Evolutionary conservation across 2,113 vertebrate species (phyloP).

Genomic region (Melanocharis versteri): DNA sequence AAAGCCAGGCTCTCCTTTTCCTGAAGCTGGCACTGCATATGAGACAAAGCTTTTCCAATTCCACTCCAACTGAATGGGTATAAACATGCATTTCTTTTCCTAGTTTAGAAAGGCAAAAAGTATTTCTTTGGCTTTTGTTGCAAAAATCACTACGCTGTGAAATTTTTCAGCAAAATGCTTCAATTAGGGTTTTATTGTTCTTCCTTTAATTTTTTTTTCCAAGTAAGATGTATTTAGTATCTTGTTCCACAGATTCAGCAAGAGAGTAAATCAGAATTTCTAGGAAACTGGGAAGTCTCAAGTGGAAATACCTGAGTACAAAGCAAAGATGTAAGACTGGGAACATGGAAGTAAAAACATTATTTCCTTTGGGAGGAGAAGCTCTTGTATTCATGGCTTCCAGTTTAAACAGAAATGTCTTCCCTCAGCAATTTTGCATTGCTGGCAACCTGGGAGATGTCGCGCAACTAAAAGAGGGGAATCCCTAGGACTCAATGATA

Average conservation of each 20-base stretch:
- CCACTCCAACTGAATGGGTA: background rate
- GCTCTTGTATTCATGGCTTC: background rate
- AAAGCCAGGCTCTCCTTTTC: background rate
- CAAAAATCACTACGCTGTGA: background rate
- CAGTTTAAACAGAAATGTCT: background rate
- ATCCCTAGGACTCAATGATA: background rate
- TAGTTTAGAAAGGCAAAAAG: background rate
- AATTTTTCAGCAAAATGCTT: conserved; percentile 34
- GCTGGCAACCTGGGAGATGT: background rate
- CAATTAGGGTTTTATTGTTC: background rate
- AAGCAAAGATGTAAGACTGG: background rate
- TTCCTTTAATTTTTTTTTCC: background rate
- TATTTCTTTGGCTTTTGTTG: background rate
- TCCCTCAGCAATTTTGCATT: background rate
- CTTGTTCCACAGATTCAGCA: background rate
- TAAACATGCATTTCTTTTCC: background rate
- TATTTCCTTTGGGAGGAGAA: conserved; percentile 7
- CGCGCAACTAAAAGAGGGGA: background rate
- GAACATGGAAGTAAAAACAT: background rate
- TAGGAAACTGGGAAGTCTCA: background rate
- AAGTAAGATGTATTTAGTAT: background rate
- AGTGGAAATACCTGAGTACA: background rate
- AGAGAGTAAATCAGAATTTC: background rate
- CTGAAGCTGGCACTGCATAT: background rate
- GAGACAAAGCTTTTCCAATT: background rate